Conservation (phyloP, 2,113 vertebrate genomes). For the Phylloscopus whistleri region DNA sequence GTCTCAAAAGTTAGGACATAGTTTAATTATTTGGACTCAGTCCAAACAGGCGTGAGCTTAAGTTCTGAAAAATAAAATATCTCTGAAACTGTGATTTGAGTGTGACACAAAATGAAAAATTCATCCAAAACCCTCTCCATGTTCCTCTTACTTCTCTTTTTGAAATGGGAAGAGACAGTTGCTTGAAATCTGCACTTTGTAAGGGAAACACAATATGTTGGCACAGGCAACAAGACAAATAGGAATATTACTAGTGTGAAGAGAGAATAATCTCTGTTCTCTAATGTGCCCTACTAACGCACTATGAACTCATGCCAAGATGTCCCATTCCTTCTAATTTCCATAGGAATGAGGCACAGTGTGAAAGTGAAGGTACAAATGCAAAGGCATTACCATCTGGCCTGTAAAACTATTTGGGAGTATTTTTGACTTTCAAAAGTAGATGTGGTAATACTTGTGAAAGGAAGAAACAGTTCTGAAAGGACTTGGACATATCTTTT, state of each 20-base stretch:
- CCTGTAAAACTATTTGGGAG: background rate
- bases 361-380: slow-evolving; percentile 20
- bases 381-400: slow-evolving; percentile 10
- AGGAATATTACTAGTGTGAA: background rate
- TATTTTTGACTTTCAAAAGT: background rate
- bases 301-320: background rate
- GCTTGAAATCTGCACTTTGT: background rate
- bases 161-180: background rate
- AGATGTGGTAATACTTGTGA: background rate
- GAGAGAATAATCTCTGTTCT: background rate
- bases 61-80: background rate
- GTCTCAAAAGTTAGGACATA: background rate
- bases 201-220: background rate
- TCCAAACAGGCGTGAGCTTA: background rate
- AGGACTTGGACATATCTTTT: background rate
- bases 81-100: background rate
- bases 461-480: background rate
- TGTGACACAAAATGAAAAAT: background rate
- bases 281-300: background rate
- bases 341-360: slow-evolving; percentile 14
- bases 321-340: slow-evolving; percentile 8
- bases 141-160: background rate
- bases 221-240: background rate
- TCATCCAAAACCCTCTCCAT: background rate
- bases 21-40: background rate